Conservation (phyloP, 1,140 invertebrate species). For the Diachasmimorpha longicaudata region DNA sequence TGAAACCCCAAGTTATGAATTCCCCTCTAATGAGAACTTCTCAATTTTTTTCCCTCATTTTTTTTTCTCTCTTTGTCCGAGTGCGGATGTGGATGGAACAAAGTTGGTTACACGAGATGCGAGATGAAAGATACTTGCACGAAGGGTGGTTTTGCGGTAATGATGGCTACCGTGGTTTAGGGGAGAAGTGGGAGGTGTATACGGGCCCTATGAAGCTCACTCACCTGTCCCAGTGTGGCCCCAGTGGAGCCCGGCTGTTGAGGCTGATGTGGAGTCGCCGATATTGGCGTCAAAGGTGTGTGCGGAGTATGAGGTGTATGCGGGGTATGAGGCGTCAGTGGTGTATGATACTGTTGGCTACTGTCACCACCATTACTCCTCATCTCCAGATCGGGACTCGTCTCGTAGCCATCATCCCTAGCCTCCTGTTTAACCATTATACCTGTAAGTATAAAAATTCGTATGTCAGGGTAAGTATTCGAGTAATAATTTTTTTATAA, state of each 20-base stretch:
- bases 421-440: conserved; percentile 73
- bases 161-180: neutral
- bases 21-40: neutral
- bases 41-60: neutral
- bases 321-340: conserved; percentile 64
- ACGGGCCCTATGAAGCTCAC: conserved; percentile 11
- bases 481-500: too few relatives aligned
- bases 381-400: conserved; percentile 78
- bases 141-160: conserved; percentile 4
- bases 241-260: conserved; percentile 59
- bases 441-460: conserved; percentile 39
- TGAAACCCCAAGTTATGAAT: too few relatives aligned
- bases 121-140: neutral
- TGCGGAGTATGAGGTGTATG: conserved; percentile 65
- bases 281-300: conserved; percentile 63
- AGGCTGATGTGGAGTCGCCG: conserved; percentile 60
- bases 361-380: conserved; percentile 62
- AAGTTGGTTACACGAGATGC: neutral
- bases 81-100: neutral
- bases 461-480: neutral
- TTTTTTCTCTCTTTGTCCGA: neutral
- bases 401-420: conserved; percentile 86
- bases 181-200: too few relatives aligned
- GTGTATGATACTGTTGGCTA: conserved; percentile 62
- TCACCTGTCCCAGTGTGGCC: conserved; percentile 57